Percentiles rank a stretch among this genome's conserved stretches.
Conservation (phyloP, 2,797 vertebrate species). For the Lagocephalus sceleratus region DNA sequence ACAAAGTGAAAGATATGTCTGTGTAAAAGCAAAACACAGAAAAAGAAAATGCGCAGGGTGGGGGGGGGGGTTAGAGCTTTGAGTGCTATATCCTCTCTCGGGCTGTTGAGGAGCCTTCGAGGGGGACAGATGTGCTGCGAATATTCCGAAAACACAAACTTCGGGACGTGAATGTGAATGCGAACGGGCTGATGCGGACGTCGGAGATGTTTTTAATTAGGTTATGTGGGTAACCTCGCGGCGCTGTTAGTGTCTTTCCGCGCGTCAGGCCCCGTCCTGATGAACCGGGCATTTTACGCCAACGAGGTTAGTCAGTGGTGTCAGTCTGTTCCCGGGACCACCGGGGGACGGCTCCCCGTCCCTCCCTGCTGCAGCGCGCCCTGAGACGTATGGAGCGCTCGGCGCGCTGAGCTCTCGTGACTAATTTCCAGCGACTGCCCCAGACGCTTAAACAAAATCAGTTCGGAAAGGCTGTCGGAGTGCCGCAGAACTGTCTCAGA, state of each 20-base stretch:
- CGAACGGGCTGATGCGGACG: constrained; percentile 15
- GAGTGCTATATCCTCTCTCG: no score
- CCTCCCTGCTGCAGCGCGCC: constrained; percentile 36
- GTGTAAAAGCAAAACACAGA: no score
- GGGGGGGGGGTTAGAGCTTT: no score
- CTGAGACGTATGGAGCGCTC: constrained; percentile 43
- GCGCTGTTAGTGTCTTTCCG: constrained; percentile 20
- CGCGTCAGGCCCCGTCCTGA: constrained; percentile 19
- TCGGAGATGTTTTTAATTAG: constrained; percentile 39
- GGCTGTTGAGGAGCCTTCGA: constrained; percentile 11
- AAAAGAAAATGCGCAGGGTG: no score
- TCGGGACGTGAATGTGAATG: constrained; percentile 33
- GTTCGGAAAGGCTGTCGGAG: constrained; percentile 25
- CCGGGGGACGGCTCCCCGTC: constrained; percentile 16
- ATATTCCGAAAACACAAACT: constrained; percentile 36
- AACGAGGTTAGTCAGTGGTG: constrained; percentile 39
- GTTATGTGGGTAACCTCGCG: constrained; percentile 30
- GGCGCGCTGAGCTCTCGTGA: constrained; percentile 39
- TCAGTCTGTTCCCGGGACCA: constrained; percentile 28
- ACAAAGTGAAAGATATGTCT: no score
- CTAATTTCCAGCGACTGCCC: constrained; percentile 46
- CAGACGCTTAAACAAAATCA: constrained; percentile 30
- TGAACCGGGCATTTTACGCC: constrained; percentile 32
- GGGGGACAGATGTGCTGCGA: constrained; percentile 44
- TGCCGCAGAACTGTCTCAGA: constrained; percentile 29